These are phyloP conservation scores for Macrobrachium nipponense DNA, from an alignment of 1,140 invertebrate species.

Conservation along the genomic window DNA sequence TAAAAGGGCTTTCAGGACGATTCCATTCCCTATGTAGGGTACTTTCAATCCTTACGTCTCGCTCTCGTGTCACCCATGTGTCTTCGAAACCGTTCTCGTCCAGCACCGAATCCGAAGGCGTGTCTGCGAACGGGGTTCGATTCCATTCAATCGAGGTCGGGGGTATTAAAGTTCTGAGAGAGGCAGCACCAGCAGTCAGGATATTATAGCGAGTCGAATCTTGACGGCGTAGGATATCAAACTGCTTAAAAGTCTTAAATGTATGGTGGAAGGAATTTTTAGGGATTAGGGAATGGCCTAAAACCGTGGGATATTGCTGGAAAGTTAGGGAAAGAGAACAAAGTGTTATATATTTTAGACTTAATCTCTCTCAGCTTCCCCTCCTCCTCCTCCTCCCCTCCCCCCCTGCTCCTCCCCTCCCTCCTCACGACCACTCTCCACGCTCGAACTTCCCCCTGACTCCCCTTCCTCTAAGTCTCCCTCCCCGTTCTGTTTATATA, in stretches of 20 bases:
- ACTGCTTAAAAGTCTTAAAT: constrained; percentile 60
- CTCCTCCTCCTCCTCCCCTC: not conserved
- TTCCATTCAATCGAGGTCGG: not conserved
- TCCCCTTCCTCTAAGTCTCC: not conserved
- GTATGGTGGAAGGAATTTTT: constrained; percentile 50
- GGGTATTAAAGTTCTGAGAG: constrained; percentile 40
- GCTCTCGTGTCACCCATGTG: not conserved
- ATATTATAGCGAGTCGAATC: constrained; percentile 43
- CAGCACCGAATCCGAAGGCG: not conserved
- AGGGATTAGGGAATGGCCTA: constrained; percentile 39
- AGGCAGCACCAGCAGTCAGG: constrained; percentile 35
- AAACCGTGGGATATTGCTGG: constrained; percentile 47
- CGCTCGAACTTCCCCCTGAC: not conserved
- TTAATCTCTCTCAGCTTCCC: not conserved
- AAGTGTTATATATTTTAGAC: not conserved
- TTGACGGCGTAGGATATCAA: constrained; percentile 55
- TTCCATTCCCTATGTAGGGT: not conserved
- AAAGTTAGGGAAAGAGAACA: constrained; percentile 27
- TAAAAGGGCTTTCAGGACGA: not conserved
- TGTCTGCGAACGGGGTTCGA: not conserved
- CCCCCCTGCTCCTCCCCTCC: not conserved
- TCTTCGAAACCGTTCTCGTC: not conserved
- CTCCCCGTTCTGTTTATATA: not conserved
- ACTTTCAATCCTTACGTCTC: not conserved
- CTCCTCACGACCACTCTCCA: not conserved